These are phyloP conservation scores for Hormaphis cornu DNA, from an alignment of 1,140 invertebrate species.

Conservation along the genomic window DNA sequence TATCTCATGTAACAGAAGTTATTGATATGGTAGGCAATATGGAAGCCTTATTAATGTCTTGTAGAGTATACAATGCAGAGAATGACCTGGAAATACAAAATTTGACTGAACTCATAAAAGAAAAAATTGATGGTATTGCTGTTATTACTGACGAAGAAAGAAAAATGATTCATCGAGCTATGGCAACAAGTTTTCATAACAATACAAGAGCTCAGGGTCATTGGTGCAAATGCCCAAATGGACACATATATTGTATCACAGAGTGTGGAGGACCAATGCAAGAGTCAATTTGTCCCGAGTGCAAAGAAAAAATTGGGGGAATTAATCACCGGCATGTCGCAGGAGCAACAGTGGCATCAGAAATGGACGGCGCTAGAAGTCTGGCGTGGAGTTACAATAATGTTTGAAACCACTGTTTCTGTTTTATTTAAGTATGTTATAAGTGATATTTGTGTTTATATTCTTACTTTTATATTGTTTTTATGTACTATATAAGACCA, in stretches of 20 bases:
- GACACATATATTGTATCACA: conserved; percentile 58
- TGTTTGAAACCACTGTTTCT: not conserved
- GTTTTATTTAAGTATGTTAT: too few species aligned
- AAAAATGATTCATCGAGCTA: conserved; percentile 51
- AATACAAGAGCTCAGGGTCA: conserved; percentile 49
- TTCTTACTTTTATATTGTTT: too few species aligned
- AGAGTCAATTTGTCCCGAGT: conserved; percentile 49
- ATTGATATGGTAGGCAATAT: not conserved
- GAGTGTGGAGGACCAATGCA: conserved; percentile 64
- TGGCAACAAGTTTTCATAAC: conserved; percentile 39
- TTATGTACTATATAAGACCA: too few species aligned
- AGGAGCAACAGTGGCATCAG: conserved; percentile 48
- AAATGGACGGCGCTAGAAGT: conserved; percentile 50
- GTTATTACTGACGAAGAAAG: conserved; percentile 43
- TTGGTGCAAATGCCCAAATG: conserved; percentile 68
- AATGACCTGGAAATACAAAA: not conserved
- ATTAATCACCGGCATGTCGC: conserved; percentile 45
- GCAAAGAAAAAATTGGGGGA: conserved; percentile 55
- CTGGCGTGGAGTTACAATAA: conserved; percentile 46
- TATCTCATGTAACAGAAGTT: not conserved
- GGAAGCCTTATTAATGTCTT: not conserved
- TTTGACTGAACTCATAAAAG: not conserved
- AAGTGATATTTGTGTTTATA: too few species aligned
- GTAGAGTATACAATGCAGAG: not conserved
- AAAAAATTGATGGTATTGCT: not conserved